A percentile compares a stretch with the other conserved stretches of the same genome.
Evolutionary conservation across 2,888 invertebrate species (phyloP).

Genomic region (Carterocephalus palaemon): DNA sequence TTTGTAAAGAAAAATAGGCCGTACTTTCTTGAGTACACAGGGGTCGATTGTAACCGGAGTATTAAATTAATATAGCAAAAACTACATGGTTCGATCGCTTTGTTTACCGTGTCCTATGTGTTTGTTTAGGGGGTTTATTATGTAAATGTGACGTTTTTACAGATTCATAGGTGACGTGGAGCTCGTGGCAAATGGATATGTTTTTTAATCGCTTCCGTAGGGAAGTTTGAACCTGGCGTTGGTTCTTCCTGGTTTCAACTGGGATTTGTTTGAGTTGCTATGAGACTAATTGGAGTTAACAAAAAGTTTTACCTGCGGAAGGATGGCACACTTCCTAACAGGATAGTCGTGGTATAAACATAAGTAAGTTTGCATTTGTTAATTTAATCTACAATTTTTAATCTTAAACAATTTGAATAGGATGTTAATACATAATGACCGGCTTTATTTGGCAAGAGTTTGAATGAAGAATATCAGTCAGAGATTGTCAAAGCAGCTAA

Average conservation of each 20-base stretch:
- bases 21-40: slow-evolving; percentile 54
- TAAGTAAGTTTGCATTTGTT: no score
- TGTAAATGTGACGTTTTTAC: slow-evolving; percentile 71
- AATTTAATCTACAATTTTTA: no score
- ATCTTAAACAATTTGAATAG: no score
- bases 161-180: slow-evolving; percentile 46
- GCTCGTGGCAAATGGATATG: slow-evolving; percentile 70
- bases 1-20: slow-evolving; percentile 66
- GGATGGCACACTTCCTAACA: slow-evolving; percentile 13
- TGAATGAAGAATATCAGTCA: no score
- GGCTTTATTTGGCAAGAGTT: no score
- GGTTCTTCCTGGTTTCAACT: neutral
- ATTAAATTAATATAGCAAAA: slow-evolving; percentile 74
- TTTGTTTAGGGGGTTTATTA: slow-evolving; percentile 71
- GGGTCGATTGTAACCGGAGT: slow-evolving; percentile 68
- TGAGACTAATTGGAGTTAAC: slow-evolving; percentile 21
- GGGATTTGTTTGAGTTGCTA: slow-evolving; percentile 21
- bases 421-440: no score
- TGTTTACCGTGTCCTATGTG: slow-evolving; percentile 64
- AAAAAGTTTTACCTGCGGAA: slow-evolving; percentile 32
- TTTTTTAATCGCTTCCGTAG: slow-evolving; percentile 41
- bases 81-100: slow-evolving; percentile 61
- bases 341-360: neutral
- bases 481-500: no score
- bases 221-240: slow-evolving; percentile 19